Evolutionary conservation across 2,888 invertebrate species (phyloP), one percentile per base, ranked within the genome.

Genomic region (Drosophila fungiperda): DNA sequence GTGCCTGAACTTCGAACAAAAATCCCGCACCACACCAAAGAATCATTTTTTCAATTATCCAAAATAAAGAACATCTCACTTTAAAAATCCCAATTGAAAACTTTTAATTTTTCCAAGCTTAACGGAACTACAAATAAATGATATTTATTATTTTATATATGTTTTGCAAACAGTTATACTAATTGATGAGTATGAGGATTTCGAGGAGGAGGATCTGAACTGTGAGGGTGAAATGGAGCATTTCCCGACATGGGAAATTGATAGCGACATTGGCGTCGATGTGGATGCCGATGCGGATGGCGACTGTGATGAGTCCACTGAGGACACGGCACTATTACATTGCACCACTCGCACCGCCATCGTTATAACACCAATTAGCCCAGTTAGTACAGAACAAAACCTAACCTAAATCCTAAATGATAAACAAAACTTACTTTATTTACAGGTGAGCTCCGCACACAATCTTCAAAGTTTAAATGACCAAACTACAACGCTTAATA

Each of bases 301-400:
- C 74, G 93, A 94, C 80, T 93, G 93, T 80, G 94, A 94, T 83
- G 94, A 94, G 81, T 93, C 93, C 76, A 94, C 93, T 77, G 94
- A 94, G 89, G 94, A 94, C 89, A 94, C 94, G 73, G 94, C 94
- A 63, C 92, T 95, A 80, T 91, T 95, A 76, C 93, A 94, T 77
- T 94, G 93, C 80, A 93, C 93, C 80, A 92, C 93, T 70, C 91
- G 91, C 89, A 94, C 94, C 59, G 94, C 94, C 91, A 94, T 93
- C 80, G 92, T 93, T 83, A 92, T 93, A 78, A 93, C 93, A 89
- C 93, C 93, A 79, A 93, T 93, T 83, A 93, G 93, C 90, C 93
- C 93, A 81, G 93, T 93, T 86, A 91, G 84, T 79, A 54, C 0
- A 29, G 11, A 20, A 9, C 2, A 1, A 5, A n/a, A 8, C 3